A percentile compares a stretch with the other conserved stretches of the same genome.
These are phyloP conservation scores for Anhinga anhinga DNA, from an alignment of 2,113 vertebrate species.

Conservation along the genomic window DNA sequence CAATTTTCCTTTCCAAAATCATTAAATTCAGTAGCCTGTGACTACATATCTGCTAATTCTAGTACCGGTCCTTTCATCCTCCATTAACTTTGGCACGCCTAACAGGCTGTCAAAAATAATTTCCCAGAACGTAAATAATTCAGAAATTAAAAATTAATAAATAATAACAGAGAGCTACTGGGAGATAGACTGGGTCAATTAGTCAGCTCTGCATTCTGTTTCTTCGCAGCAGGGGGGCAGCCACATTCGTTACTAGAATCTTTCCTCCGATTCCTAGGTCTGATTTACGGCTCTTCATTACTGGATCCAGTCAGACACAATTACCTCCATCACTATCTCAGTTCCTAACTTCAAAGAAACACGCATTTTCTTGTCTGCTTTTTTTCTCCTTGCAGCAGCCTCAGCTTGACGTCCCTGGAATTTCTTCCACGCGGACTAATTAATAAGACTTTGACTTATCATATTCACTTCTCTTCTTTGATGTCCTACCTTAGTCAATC, in stretches of 20 bases:
- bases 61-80: constrained; percentile 78
- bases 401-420: constrained; percentile 86
- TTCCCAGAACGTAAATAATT: constrained; percentile 95
- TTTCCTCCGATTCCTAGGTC: constrained; percentile 75
- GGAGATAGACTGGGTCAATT: constrained; percentile 93
- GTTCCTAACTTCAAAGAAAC: constrained; percentile 92
- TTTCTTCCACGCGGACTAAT: constrained; percentile 85
- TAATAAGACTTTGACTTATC: constrained; percentile 88
- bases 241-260: constrained; percentile 82
- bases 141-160: constrained; percentile 99
- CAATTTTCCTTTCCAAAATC: constrained; percentile 85
- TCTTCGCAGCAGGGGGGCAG: constrained; percentile 79
- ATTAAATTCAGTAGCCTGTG: constrained; percentile 83
- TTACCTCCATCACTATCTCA: constrained; percentile 86
- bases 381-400: constrained; percentile 79
- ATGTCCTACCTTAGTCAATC: constrained; percentile 88
- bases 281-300: constrained; percentile 92
- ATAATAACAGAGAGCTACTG: constrained; percentile 94
- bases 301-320: constrained; percentile 90
- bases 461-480: constrained; percentile 85
- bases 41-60: constrained; percentile 78
- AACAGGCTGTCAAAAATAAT: constrained; percentile 84
- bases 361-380: constrained; percentile 81
- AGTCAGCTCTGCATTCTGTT: constrained; percentile 87
- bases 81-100: constrained; percentile 87